Base-by-base conservation (phyloP, 2,888 invertebrate genomes). In the Eristalis arbustorum region DNA sequence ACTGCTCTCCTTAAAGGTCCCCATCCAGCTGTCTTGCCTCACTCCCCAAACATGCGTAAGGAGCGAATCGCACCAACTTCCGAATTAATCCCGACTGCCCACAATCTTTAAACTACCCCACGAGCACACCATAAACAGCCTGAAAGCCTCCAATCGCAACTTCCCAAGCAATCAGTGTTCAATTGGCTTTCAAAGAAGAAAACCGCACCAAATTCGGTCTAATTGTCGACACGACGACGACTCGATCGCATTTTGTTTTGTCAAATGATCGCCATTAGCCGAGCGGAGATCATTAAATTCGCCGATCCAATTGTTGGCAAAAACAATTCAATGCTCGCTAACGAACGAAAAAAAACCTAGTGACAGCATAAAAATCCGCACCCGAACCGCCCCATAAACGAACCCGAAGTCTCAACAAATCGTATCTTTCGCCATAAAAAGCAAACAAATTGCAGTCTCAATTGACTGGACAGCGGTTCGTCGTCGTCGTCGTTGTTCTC, bases 391-490 rank as follows among this genome's bases (percentile, higher is more conserved):
- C 49, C 49, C 64, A 56, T 28, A 63, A 56, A 40, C 76, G 31
- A 85, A 73, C n/a, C 77, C 66, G 73, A 66, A 78, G 77, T 71
- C 66, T 62, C 61, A 10, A 73, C 76, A 85, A 81, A 71, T 79
- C 81, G 59, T 73, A 61, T 68, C 59, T 73, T 77, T 72, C 34
- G 62, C 82, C 85, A 85, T 85, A 85, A 85, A 85, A 85, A 85
- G 85, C 69, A 69, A 85, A 74, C 77, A 78, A 74, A 81, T 85
- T 85, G 81, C 85, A 85, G 77, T 73, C 68, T 72, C 84, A 63
- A 76, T 72, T 74, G 82, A 81, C 28, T 85, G 85, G 84, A 72
- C 84, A 84, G 63, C 42, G 25, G 14, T 14, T 74, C 14, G 59
- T 22, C 40, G 68, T 68, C 22, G 31, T 5, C 25, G 31, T 42